These are phyloP conservation scores for Archips xylosteana DNA, from an alignment of 2,888 invertebrate genomes.

Conservation along the genomic window DNA sequence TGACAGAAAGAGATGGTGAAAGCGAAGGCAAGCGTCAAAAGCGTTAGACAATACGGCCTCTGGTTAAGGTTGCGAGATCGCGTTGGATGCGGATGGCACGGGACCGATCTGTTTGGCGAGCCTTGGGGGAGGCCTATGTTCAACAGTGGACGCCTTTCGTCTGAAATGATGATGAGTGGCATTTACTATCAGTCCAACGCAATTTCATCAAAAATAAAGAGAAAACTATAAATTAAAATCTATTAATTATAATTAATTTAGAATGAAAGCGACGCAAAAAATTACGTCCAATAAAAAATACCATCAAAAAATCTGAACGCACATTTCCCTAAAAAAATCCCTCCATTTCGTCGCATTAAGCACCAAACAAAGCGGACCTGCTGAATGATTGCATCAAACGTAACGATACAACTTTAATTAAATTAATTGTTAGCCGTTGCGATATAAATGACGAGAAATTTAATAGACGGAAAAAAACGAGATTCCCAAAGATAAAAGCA, in stretches of 20 bases:
- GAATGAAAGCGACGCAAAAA: not conserved
- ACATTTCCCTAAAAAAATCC: constrained; percentile 23
- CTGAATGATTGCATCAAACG: constrained; percentile 56
- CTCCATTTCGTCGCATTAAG: constrained; percentile 48
- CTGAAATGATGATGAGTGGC: too few species aligned
- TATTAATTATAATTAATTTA: too few species aligned
- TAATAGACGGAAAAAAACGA: constrained; percentile 70
- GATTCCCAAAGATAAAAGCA: constrained; percentile 79
- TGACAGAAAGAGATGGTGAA: too few species aligned
- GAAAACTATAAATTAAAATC: not conserved
- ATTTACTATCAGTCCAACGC: too few species aligned
- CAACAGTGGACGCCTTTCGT: too few species aligned
- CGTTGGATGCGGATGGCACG: too few species aligned
- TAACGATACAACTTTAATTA: constrained; percentile 78
- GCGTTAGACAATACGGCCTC: too few species aligned
- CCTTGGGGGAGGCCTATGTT: too few species aligned
- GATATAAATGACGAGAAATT: constrained; percentile 82
- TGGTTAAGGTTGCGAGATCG: too few species aligned
- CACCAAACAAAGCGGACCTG: constrained; percentile 51
- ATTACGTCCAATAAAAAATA: constrained; percentile 1
- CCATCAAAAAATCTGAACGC: constrained; percentile 11
- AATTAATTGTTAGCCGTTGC: constrained; percentile 81
- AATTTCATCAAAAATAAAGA: too few species aligned
- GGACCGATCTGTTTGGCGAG: too few species aligned
- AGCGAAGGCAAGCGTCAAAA: too few species aligned